These are phyloP conservation scores for Sigmodon hispidus DNA, from an alignment of 2,113 vertebrate genomes.

Conservation along the genomic window DNA sequence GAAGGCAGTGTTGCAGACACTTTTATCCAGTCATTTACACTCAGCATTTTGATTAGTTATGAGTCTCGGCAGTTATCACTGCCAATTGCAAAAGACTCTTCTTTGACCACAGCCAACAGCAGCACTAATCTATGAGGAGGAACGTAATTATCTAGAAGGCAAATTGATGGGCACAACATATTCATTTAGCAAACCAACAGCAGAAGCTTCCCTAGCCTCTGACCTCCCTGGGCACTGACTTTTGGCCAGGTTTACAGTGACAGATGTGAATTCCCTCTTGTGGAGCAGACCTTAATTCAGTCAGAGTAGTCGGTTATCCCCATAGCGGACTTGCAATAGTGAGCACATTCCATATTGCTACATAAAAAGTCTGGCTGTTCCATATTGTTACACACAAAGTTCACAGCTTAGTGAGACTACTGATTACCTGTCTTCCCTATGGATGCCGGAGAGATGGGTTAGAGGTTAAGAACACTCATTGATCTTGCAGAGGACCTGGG, in stretches of 20 bases:
- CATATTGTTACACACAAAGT: not conserved
- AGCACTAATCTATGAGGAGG: not conserved
- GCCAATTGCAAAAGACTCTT: not conserved
- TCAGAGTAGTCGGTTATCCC: not conserved
- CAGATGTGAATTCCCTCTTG: not conserved
- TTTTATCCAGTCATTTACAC: not conserved
- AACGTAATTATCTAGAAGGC: not conserved
- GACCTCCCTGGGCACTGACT: not conserved
- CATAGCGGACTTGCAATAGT: not conserved
- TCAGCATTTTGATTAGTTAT: not conserved
- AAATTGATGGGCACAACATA: not conserved
- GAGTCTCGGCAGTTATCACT: not conserved
- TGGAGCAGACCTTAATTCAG: not conserved
- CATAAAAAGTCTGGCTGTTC: not conserved
- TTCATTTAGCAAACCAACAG: not conserved
- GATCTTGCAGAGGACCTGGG: not conserved
- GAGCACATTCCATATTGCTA: no score
- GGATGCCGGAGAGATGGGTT: not conserved
- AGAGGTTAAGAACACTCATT: not conserved
- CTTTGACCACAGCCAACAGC: not conserved
- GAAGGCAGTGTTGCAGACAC: not conserved
- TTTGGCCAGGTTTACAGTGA: not conserved
- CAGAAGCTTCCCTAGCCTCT: not conserved
- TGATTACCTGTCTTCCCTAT: not conserved
- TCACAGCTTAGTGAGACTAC: not conserved